Evolutionary conservation across 2,113 vertebrate genomes (phyloP), one percentile per base, ranked within the genome.

Genomic region (Callocephalon fimbriatum): DNA sequence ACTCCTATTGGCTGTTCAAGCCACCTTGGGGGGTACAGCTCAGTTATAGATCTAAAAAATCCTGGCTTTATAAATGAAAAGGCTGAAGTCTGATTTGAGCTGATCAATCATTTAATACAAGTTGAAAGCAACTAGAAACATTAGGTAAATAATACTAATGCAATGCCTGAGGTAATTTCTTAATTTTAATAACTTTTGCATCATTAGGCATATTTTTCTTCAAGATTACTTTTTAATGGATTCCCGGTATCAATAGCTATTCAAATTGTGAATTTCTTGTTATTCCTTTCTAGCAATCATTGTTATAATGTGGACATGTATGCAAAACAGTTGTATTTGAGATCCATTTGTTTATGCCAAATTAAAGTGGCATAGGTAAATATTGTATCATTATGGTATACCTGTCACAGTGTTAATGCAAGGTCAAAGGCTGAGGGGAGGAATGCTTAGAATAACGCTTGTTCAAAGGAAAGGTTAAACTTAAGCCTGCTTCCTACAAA

Each of bases 1-100:
- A 97, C 98, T 97, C 91, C 97, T 92, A 86, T 70, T 97, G 97
- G 95, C 96, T 96, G 89, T 50, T 66, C 88, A 68, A 95, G 94
- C 97, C 96, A 97, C 95, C 96, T 94, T 95, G 93, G 96, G 86
- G 82, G 81, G 70, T 90, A 84, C 25, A 51, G 93, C 72, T n/a
- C 10, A 82, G 53, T 85, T 91, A 80, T 1, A 90, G 76, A 70
- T 80, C 79, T 68, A 61, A 92, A 70, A 53, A 73, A 61, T 73
- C 26, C 83, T 94, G 48, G 47, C 56, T 89, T 93, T 70, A 12
- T 56, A 88, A 93, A 77, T 20, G 47, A 56, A 85, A 66, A 70
- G 61, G 85, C 88, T 82, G 82, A 38, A 93, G 66, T 42, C 37
- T 51, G 23, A 8, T 53, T 63, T 67, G 35, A 85, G 65, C 61